These are phyloP conservation scores for Otolemur crassicaudatus DNA, from an alignment of 2,797 vertebrate genomes.

Conservation along the genomic window DNA sequence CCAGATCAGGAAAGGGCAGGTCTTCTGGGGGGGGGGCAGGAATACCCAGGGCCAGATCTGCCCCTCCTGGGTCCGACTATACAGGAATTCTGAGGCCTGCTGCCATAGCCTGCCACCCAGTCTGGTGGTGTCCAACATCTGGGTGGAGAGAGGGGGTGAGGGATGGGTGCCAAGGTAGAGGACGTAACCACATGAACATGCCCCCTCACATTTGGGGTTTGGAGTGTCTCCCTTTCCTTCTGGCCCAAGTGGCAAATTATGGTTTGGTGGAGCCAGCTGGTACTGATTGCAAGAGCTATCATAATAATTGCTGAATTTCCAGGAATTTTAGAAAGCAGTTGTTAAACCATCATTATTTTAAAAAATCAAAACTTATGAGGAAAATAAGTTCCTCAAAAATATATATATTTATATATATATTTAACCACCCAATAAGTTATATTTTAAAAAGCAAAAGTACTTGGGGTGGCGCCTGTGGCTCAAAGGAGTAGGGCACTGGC, in stretches of 20 bases:
- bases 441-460: background rate
- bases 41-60: background rate
- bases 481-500: no score
- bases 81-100: background rate
- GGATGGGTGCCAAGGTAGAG: background rate
- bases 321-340: background rate
- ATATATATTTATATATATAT: no score
- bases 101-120: background rate
- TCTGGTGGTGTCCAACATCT: background rate
- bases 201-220: background rate
- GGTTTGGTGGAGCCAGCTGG: background rate
- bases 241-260: background rate
- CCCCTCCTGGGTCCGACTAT: background rate
- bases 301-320: background rate
- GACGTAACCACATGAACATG: rapidly evolving
- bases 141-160: background rate
- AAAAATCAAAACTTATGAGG: background rate
- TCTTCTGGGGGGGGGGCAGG: background rate
- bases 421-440: background rate
- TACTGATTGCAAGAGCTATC: background rate
- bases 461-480: background rate
- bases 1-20: background rate
- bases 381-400: background rate
- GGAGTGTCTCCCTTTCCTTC: background rate
- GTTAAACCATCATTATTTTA: background rate